Evolutionary conservation across 2,113 vertebrate species (phyloP), one percentile per base, ranked within the genome.

Genomic region (Melanostigma gelatinosum): DNA sequence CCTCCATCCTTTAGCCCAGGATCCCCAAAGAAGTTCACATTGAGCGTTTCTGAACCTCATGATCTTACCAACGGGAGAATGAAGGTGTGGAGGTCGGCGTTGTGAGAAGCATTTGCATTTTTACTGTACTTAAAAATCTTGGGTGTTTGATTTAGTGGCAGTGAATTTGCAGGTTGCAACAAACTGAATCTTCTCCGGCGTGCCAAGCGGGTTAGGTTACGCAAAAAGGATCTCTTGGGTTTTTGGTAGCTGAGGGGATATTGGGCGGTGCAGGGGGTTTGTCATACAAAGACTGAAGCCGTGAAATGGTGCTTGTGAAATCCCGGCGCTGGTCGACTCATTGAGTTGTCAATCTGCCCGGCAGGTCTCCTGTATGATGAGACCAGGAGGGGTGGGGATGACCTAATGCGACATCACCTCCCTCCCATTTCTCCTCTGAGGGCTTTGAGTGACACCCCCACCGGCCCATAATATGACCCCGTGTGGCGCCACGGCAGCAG

Each of bases 271-370:
- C 12, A 18, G 62, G 57, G 75, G 64, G 71, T 46, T 78, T 22
- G n/a, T 85, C 84, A 48, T 75, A 87, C 85, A 90, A 87, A 92
- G 87, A 71, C 72, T 32, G 82, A 84, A 57, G 86, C 83, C 82
- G 79, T 92, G 92, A 92, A 93, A 88, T 87, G 88, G 77, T 79
- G 72, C 77, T 84, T 34, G 80, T 89, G 72, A 90, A 89, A 89
- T 88, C 58, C 40, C 42, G 20, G 44, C 42, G 73, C 83, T 86
- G 89, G 65, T 79, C 62, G 16, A 12, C 87, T 92, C 89, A 93
- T 93, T 92, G 92, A 93, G 92, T 83, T 89, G 91, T 93, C 92
- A 92, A 86, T 92, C 92, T 77, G 78, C 86, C 71, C 77, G 67
- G 88, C 89, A 85, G 91, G 89, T 90, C 72, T 38, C 34, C 81